Evolutionary conservation across 2,797 vertebrate species (phyloP).

Genomic region (Nannoperca australis): DNA sequence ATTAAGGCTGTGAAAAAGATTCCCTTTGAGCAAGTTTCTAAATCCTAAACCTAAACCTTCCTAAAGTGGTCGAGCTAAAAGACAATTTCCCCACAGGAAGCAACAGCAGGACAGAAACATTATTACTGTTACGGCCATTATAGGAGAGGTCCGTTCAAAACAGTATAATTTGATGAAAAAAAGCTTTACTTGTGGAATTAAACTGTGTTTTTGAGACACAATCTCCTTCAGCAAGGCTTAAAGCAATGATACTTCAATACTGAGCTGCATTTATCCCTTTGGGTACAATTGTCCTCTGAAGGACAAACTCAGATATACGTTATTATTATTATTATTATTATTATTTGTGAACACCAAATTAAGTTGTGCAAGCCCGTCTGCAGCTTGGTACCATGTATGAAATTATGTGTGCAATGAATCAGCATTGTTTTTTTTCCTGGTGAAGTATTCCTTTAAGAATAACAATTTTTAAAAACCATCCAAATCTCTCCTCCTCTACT

Average conservation of each 20-base stretch:
- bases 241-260: conserved; percentile 25
- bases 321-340: conserved; percentile 39
- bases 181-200: neutral
- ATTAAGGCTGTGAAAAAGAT: conserved; percentile 6
- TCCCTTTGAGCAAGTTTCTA: conserved; percentile 3
- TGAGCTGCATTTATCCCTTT: conserved; percentile 38
- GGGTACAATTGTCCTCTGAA: conserved; percentile 43
- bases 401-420: conserved; percentile 40
- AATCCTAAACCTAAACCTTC: conserved; percentile 52
- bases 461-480: conserved; percentile 40
- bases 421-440: conserved; percentile 37
- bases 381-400: neutral
- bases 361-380: conserved; percentile 12
- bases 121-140: conserved; percentile 18
- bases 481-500: conserved; percentile 24
- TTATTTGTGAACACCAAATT: conserved; percentile 42
- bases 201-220: conserved; percentile 18
- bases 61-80: conserved; percentile 6
- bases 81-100: conserved; percentile 12
- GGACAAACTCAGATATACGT: conserved; percentile 47
- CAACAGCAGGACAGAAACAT: conserved; percentile 8
- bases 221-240: conserved; percentile 35
- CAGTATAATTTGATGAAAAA: conserved; percentile 1
- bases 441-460: conserved; percentile 44
- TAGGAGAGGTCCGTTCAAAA: conserved; percentile 18